Evolutionary conservation across 2,113 vertebrate species (phyloP).

Genomic region (Stegastes partitus): DNA sequence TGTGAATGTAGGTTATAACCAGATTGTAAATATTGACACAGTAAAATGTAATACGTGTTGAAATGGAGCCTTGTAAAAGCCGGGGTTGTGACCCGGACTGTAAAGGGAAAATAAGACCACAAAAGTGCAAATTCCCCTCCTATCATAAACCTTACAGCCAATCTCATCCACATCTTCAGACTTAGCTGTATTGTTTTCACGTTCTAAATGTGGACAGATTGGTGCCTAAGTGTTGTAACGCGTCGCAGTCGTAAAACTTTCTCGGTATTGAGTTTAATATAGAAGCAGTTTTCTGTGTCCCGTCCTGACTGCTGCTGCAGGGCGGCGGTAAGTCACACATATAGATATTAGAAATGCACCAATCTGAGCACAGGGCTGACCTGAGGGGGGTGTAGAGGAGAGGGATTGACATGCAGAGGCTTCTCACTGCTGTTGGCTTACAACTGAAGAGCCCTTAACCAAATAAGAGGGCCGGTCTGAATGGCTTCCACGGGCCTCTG

Average conservation of each 20-base stretch:
- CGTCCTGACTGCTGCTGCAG: conserved; percentile 35
- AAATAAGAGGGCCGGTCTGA: conserved; percentile 62
- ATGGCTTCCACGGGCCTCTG: conserved; percentile 59
- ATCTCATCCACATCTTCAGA: not conserved
- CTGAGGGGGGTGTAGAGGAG: not conserved
- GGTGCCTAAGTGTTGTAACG: not conserved
- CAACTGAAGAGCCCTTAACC: conserved; percentile 70
- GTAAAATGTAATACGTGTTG: conserved; percentile 67
- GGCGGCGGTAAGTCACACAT: conserved; percentile 56
- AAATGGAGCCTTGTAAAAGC: conserved; percentile 65
- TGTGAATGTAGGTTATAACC: conserved; percentile 66
- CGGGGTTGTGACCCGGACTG: conserved; percentile 65
- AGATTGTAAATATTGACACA: conserved; percentile 78
- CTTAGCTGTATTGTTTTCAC: not conserved
- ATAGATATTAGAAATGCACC: conserved; percentile 58
- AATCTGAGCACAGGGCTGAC: conserved; percentile 40
- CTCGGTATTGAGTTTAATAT: not conserved
- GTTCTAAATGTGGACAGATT: not conserved
- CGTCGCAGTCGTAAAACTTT: not conserved
- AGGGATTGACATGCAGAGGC: conserved; percentile 55
- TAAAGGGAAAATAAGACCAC: conserved; percentile 46
- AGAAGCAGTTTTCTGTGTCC: not conserved
- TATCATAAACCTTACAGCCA: conserved; percentile 28
- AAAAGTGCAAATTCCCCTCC: conserved; percentile 39
- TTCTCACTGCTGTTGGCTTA: conserved; percentile 54